phyloP scores from a whole-genome alignment of 2,113 vertebrate genomes.

The Brienomyrus brachyistius region DNA sequence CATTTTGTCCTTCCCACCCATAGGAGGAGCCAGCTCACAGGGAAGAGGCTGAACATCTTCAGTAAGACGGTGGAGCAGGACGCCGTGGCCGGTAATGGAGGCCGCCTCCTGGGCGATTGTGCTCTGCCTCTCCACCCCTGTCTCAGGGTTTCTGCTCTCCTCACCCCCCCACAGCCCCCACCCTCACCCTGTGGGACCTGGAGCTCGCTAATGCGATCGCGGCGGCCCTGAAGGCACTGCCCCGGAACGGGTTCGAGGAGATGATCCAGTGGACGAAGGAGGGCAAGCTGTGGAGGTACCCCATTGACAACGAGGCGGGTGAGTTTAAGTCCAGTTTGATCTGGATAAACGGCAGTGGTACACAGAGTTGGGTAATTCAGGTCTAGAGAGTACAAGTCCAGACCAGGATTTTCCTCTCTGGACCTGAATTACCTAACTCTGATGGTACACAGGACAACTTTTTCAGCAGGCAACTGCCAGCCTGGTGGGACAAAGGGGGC shows the following conservation, averaged over 20 bases:
- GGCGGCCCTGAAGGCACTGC: constrained; percentile 49
- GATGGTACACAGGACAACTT: too few relatives aligned
- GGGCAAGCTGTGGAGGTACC: constrained; percentile 84
- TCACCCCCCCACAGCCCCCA: constrained; percentile 33
- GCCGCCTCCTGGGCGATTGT: background rate
- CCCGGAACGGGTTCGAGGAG: constrained; percentile 85
- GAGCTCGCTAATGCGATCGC: constrained; percentile 73
- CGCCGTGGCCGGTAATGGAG: constrained; percentile 39
- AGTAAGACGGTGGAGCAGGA: constrained; percentile 44
- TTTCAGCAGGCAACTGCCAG: too few relatives aligned
- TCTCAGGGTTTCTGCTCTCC: background rate
- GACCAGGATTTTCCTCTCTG: too few relatives aligned
- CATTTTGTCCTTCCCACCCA: constrained; percentile 35
- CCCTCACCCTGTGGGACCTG: constrained; percentile 82
- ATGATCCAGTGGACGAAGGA: constrained; percentile 94
- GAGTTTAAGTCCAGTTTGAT: constrained; percentile 21
- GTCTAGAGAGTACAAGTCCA: too few relatives aligned
- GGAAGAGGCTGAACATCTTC: constrained; percentile 79
- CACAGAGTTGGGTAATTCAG: background rate
- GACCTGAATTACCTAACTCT: too few relatives aligned
- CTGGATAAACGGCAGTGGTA: background rate
- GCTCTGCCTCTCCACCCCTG: background rate
- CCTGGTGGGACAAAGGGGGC: background rate
- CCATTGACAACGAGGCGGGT: constrained; percentile 86
- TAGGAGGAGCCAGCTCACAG: constrained; percentile 57